Base-by-base conservation (phyloP, 2,113 vertebrate genomes). In the Anoura caudifer region DNA sequence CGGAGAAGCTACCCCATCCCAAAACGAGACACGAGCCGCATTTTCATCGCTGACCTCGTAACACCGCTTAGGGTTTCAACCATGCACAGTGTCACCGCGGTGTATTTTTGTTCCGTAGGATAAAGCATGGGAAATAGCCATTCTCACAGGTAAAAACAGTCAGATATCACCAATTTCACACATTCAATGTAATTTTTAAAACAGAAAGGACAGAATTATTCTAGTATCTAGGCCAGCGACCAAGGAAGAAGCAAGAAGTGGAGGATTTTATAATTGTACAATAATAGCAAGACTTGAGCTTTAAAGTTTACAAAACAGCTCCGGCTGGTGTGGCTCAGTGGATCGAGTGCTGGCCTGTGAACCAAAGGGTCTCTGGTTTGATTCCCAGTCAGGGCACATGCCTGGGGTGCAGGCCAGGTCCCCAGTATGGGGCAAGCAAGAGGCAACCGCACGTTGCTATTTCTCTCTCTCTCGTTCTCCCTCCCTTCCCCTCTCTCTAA, bases 41-140 rank as follows among this genome's bases (percentile, higher is more conserved):
- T 3, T 33, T 0, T 22, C 0, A 4, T 0, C 7, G n/a, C 2
- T 50, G 22, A 38, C 4, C 22, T 13, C 2, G 2, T 1, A n/a
- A 31, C 12, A 3, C 0, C 14, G 14, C 26, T 15, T 41, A 16
- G 5, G 28, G n/a, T 38, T 43, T 93, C 52, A 38, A 8, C n/a
- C 12, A 2, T 5, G 19, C 22, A 38, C 41, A 76, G 0, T 0
- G 1, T 24, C 73, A 20, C 16, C 26, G 38, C 43, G 5, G 6
- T 7, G 0, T 4, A 4, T 24, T 54, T 79, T 83, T 76, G 79
- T 75, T 54, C 38, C 38, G 31, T 45, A 26, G 24, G 50, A 47
- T 75, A 59, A 47, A 80, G 12, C 9, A 2, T 5, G 14, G 14
- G 22, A 59, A 77, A 59, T 9, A 59, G 20, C 11, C 20, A 84